Conservation (phyloP, 2,797 vertebrate genomes). For the Loris lydekkerianus region DNA sequence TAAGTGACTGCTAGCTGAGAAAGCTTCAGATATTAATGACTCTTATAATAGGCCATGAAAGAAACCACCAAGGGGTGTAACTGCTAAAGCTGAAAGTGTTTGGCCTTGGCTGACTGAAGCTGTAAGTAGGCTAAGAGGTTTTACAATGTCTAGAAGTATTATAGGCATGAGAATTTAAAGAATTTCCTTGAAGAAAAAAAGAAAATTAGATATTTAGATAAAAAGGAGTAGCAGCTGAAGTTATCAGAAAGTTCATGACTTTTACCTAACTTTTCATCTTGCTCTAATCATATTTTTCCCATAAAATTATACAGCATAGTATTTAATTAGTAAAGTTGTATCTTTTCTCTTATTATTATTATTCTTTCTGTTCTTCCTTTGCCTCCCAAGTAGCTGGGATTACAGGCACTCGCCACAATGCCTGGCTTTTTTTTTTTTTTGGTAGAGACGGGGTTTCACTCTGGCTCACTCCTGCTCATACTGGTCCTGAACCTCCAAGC, state of each 20-base stretch:
- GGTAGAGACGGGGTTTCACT: no score
- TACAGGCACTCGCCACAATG: no score
- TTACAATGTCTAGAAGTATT: constrained; percentile 6
- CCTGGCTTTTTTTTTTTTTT: no score
- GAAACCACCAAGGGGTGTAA: background rate
- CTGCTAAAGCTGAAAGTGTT: constrained; percentile 10
- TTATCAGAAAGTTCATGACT: constrained; percentile 1
- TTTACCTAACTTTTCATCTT: constrained; percentile 42
- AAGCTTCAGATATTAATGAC: background rate
- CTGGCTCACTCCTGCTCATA: no score
- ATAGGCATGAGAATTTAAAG: constrained; percentile 15
- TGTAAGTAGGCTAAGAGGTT: constrained; percentile 17
- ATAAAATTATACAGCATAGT: constrained; percentile 5
- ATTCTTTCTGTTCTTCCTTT: no score
- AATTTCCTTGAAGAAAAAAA: constrained; percentile 40
- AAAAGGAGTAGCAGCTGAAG: background rate
- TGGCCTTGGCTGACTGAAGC: constrained; percentile 15
- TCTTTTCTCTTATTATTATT: background rate
- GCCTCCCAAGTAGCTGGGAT: no score
- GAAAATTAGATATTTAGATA: constrained; percentile 40
- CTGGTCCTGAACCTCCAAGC: no score
- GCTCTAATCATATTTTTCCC: background rate
- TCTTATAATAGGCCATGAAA: background rate
- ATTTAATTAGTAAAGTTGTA: background rate
- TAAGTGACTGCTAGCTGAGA: background rate